Evolutionary conservation across 2,113 vertebrate species (phyloP).

Genomic region (Actinemys pallida): DNA sequence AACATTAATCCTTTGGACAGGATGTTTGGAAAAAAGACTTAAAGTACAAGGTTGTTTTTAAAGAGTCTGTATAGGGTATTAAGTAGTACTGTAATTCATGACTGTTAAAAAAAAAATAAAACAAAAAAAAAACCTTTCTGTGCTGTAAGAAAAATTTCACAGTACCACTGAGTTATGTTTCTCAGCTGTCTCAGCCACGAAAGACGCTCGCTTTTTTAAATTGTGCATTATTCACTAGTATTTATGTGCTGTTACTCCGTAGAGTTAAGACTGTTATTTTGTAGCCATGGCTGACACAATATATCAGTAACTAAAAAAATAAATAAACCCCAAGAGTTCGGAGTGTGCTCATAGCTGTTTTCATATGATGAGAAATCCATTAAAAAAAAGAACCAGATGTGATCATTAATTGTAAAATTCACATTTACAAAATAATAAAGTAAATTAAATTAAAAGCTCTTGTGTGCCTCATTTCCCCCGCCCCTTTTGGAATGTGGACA

Average conservation of each 20-base stretch:
- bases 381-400: conserved; percentile 47
- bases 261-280: conserved; percentile 80
- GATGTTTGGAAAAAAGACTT: conserved; percentile 76
- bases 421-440: conserved; percentile 90
- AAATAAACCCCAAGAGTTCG: conserved; percentile 22
- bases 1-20: conserved; percentile 75
- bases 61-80: conserved; percentile 66
- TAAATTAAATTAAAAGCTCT: conserved; percentile 68
- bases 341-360: conserved; percentile 62
- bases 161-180: conserved; percentile 70
- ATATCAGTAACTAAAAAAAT: conserved; percentile 48
- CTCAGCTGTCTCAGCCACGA: conserved; percentile 67
- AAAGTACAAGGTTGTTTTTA: conserved; percentile 65
- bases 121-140: conserved; percentile 35
- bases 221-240: conserved; percentile 67
- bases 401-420: conserved; percentile 83
- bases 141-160: conserved; percentile 68
- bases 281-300: conserved; percentile 75
- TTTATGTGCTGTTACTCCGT: conserved; percentile 78
- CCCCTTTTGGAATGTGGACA: neutral
- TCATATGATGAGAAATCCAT: conserved; percentile 63
- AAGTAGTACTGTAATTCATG: conserved; percentile 79
- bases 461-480: neutral
- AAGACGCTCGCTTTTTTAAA: conserved; percentile 51
- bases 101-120: conserved; percentile 77